A percentile compares a stretch with the other conserved stretches of the same genome.
phyloP scores from a whole-genome alignment of 2,113 vertebrate genomes.

The Anseranas semipalmata region DNA sequence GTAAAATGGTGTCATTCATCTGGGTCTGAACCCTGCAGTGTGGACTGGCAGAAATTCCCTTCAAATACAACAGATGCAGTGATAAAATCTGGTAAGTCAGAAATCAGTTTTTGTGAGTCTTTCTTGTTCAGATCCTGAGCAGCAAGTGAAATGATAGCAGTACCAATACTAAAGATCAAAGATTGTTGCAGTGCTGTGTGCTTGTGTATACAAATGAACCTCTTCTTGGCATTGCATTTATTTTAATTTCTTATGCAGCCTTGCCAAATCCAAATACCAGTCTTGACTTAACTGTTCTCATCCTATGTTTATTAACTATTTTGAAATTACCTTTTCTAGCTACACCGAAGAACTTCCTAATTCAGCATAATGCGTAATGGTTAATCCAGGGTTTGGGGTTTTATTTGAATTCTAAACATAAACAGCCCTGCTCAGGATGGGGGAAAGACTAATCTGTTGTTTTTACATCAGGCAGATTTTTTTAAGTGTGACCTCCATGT shows the following conservation, averaged over 20 bases:
- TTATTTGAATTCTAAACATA: slow-evolving; percentile 39
- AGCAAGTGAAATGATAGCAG: neutral
- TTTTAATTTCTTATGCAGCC: neutral
- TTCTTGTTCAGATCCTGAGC: neutral
- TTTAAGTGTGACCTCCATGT: slow-evolving; percentile 53
- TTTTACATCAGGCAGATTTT: slow-evolving; percentile 28
- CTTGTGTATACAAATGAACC: neutral
- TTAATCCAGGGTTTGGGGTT: slow-evolving; percentile 7
- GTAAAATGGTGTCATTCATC: slow-evolving; percentile 77
- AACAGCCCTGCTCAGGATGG: neutral
- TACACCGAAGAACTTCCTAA: neutral
- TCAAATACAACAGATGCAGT: slow-evolving; percentile 65
- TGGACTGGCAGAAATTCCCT: slow-evolving; percentile 78
- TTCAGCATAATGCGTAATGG: neutral
- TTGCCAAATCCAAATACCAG: neutral
- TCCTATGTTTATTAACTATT: neutral
- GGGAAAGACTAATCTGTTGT: slow-evolving; percentile 31
- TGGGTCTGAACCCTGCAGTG: slow-evolving; percentile 55
- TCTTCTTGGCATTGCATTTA: neutral
- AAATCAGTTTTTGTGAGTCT: neutral
- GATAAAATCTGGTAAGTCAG: slow-evolving; percentile 77
- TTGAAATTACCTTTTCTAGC: slow-evolving; percentile 14
- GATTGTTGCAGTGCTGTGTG: neutral
- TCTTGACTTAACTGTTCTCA: slow-evolving; percentile 1
- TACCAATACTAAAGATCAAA: neutral